Evolutionary conservation across 2,113 vertebrate species (phyloP), one percentile per base, ranked within the genome.

Genomic region (Peromyscus maniculatus): DNA sequence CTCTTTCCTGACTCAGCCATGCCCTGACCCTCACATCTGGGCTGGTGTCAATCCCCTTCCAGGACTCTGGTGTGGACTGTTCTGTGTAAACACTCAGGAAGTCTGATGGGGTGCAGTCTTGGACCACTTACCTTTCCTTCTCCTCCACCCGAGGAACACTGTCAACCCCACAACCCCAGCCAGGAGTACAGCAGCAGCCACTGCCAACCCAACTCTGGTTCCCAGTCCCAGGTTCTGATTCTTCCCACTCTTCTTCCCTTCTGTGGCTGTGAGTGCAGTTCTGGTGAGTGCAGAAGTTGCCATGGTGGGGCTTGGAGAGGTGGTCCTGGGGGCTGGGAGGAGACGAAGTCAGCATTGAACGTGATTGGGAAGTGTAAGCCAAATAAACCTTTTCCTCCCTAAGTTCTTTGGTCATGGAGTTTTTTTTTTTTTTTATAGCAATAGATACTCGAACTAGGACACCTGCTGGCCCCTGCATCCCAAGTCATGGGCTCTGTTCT

Each of bases 121-220:
- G 33, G 10, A 33, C 84, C 28, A 82, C 92, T 94, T 94, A 97
- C 97, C 92, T 94, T 80, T 91, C 4, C 10, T 97, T 89, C 59
- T 96, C n/a, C 71, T 96, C 52, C 90, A 78, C n/a, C 49, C 4
- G 59, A 97, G 5, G 78, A 55, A 94, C 72, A 93, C 1, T 1
- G 31, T 39, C 62, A 96, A 43, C 36, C 71, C 97, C 59, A 94
- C 22, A 91, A 97, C 86, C 2, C 16, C 17, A 3, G 0, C 59
- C 74, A 64, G 7, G 17, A 98, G 36, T 1, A 57, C 26, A 22
- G 1, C 1, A 0, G 49, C 8, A 0, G 93, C 93, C 83, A 95
- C 22, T 19, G 59, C 62, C 75, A 92, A 21, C 6, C 87, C 92
- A 0, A 91, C 11, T 19, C 0, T 16, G 46, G 78, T 16, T 91